Conservation (phyloP, 2,113 vertebrate genomes). For the Oncorhynchus clarkii region DNA sequence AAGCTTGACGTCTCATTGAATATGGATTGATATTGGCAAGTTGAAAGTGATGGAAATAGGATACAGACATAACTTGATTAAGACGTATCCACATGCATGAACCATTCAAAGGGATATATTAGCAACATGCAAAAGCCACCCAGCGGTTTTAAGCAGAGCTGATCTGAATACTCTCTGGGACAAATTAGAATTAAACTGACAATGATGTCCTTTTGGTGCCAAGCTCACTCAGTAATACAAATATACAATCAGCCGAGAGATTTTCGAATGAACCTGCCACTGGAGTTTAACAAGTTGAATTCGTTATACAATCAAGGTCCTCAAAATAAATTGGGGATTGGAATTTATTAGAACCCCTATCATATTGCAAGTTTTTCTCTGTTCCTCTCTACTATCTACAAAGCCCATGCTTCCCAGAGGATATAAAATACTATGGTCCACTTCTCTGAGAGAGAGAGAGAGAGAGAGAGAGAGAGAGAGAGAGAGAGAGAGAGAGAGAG, state of each 20-base stretch:
- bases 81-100: slow-evolving; percentile 10
- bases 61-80: background rate
- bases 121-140: slow-evolving; percentile 6
- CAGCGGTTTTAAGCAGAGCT: slow-evolving; percentile 6
- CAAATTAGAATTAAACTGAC: slow-evolving; percentile 23
- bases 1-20: too few relatives aligned
- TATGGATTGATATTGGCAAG: slow-evolving; percentile 6
- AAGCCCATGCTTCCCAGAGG: slow-evolving; percentile 19
- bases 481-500: too few relatives aligned
- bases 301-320: slow-evolving; percentile 54
- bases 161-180: slow-evolving; percentile 13
- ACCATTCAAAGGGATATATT: background rate
- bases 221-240: slow-evolving; percentile 27
- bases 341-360: slow-evolving; percentile 29
- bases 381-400: background rate
- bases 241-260: slow-evolving; percentile 35
- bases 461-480: too few relatives aligned
- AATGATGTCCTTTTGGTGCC: slow-evolving; percentile 21
- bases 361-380: slow-evolving; percentile 10
- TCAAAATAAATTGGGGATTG: slow-evolving; percentile 18
- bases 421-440: slow-evolving; percentile 11
- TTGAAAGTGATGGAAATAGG: background rate
- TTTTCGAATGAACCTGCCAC: slow-evolving; percentile 53
- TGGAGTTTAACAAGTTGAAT: slow-evolving; percentile 55
- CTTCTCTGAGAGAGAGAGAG: too few relatives aligned